A percentile compares a stretch with the other conserved stretches of the same genome.
Evolutionary conservation across 35 echinoderm and acorn worm genomes (phyloP).

Genomic region (Lytechinus pictus): DNA sequence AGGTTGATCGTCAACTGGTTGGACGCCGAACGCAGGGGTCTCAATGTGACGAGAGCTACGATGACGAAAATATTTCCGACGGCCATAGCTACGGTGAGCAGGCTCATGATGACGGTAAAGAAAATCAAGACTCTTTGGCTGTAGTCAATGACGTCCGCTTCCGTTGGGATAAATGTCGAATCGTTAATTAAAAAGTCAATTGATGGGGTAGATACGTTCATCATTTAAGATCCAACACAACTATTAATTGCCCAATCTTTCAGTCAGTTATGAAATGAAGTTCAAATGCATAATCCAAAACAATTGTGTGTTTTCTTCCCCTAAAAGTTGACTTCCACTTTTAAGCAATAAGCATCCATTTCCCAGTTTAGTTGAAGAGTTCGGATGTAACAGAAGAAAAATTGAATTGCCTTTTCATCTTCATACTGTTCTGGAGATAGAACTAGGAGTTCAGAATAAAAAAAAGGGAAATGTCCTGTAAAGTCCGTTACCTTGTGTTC

Average conservation of each 20-base stretch:
- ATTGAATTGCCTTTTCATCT: not conserved
- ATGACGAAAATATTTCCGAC: conserved; percentile 6
- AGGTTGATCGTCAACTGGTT: conserved; percentile 1
- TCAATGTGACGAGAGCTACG: not conserved
- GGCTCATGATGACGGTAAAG: not conserved
- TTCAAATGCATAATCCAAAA: not conserved
- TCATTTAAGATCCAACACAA: not conserved
- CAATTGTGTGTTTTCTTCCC: no score
- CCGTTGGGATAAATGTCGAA: not conserved
- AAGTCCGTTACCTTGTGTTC: not conserved
- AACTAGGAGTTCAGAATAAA: no score
- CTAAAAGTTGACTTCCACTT: not conserved
- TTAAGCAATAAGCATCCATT: not conserved
- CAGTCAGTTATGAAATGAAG: not conserved
- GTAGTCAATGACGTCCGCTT: not conserved
- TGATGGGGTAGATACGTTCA: not conserved
- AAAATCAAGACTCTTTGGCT: not conserved
- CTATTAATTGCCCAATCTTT: not conserved
- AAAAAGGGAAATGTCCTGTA: no score
- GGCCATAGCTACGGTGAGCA: not conserved
- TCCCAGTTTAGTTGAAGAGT: not conserved
- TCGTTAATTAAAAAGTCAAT: not conserved
- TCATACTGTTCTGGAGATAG: not conserved
- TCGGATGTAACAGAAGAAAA: not conserved
- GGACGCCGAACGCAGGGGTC: not conserved